Conservation (phyloP, 53 echinoderm and acorn worm genomes). For the Arbacia lixula region DNA sequence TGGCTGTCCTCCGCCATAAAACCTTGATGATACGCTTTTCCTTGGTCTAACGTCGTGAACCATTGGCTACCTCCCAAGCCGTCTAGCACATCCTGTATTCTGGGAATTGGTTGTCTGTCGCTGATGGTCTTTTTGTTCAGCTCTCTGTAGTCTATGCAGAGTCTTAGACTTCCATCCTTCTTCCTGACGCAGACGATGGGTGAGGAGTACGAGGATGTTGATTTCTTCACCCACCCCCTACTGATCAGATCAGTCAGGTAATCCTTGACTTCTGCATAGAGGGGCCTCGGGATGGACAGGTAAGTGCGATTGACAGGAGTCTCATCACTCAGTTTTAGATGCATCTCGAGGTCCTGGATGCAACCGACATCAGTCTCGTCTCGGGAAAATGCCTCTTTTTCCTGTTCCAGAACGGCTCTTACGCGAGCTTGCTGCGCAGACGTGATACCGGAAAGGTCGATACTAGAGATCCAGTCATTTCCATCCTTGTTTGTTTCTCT, state of each 20-base stretch:
- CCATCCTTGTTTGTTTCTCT: no score
- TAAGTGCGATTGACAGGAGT: constrained; percentile 67
- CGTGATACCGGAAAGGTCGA: no score
- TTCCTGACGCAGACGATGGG: constrained; percentile 85
- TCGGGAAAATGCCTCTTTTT: constrained; percentile 47
- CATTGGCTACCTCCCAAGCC: constrained; percentile 64
- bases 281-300: constrained; percentile 55
- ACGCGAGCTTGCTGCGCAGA: no score
- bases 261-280: constrained; percentile 52
- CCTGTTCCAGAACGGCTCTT: constrained; percentile 48
- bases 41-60: constrained; percentile 78
- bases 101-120: constrained; percentile 81
- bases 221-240: constrained; percentile 69
- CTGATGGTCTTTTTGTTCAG: constrained; percentile 73
- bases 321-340: constrained; percentile 52
- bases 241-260: constrained; percentile 66
- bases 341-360: constrained; percentile 55
- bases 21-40: constrained; percentile 75
- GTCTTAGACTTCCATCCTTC: constrained; percentile 70
- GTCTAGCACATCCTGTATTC: constrained; percentile 74
- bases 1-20: constrained; percentile 63
- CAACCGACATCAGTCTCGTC: constrained; percentile 55
- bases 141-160: constrained; percentile 74
- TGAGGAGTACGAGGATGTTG: constrained; percentile 67
- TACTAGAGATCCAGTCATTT: no score